Evolutionary conservation across 2,888 invertebrate species (phyloP).

Genomic region (Pristionchus japonicus): DNA sequence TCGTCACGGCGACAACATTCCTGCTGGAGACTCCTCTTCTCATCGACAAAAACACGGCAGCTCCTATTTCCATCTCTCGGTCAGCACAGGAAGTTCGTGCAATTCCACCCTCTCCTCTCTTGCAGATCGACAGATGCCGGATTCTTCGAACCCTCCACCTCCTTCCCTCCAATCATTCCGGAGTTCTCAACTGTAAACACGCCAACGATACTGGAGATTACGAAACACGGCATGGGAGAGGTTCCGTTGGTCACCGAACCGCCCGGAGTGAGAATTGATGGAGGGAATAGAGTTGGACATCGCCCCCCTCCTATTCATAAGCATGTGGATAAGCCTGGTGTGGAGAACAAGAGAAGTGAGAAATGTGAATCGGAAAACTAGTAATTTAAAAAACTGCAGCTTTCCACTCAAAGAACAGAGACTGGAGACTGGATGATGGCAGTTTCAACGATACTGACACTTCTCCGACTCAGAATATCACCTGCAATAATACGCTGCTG

Average conservation of each 20-base stretch:
- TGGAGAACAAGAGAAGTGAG: background rate
- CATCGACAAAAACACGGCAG: background rate
- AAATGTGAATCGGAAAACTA: background rate
- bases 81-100: background rate
- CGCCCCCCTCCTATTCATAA: slow-evolving; percentile 30
- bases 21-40: slow-evolving; percentile 8
- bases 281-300: background rate
- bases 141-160: background rate
- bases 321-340: background rate
- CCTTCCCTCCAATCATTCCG: slow-evolving; percentile 4
- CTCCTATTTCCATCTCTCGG: background rate
- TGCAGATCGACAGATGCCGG: background rate
- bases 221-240: background rate
- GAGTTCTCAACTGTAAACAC: slow-evolving; percentile 1
- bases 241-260: slow-evolving; percentile 12
- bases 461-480: background rate
- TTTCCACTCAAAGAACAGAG: slow-evolving; percentile 45
- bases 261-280: background rate
- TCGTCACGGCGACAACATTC: slow-evolving; percentile 32
- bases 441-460: slow-evolving; percentile 60
- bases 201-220: slow-evolving; percentile 1
- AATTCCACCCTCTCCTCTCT: background rate
- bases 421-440: slow-evolving; percentile 61
- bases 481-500: slow-evolving; percentile 51
- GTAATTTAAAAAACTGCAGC: background rate